These are phyloP conservation scores for Micropterix aruncella DNA, from an alignment of 2,888 invertebrate species.

Conservation along the genomic window DNA sequence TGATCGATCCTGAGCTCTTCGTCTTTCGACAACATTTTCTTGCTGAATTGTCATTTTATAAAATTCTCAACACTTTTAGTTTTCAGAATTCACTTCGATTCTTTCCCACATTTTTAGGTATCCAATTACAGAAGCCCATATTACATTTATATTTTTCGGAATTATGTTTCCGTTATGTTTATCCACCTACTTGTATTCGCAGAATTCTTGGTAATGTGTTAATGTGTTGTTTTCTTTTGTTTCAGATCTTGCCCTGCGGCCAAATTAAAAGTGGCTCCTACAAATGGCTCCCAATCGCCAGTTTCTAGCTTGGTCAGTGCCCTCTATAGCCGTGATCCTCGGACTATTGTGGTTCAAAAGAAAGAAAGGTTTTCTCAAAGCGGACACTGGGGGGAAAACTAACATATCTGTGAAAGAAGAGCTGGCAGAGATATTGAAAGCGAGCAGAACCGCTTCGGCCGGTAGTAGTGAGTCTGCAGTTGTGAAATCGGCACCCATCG, in stretches of 20 bases:
- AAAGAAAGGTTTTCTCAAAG: conserved; percentile 57
- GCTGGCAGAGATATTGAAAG: conserved; percentile 31
- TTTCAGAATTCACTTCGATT: no score
- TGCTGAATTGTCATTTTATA: no score
- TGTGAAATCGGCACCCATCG: conserved; percentile 52
- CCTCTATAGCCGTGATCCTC: conserved; percentile 64
- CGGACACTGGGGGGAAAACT: conserved; percentile 58
- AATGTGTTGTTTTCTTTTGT: conserved; percentile 12
- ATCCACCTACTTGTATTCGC: no score
- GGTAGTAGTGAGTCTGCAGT: conserved; percentile 35
- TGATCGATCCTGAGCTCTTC: no score
- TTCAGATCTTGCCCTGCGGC: conserved; percentile 32
- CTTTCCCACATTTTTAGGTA: no score
- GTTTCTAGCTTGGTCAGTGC: conserved; percentile 64
- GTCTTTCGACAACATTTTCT: no score
- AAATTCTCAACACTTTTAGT: no score
- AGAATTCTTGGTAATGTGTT: no score
- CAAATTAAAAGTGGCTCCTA: conserved; percentile 54
- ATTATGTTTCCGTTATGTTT: no score
- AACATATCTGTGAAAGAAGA: conserved; percentile 34
- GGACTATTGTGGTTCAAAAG: conserved; percentile 75
- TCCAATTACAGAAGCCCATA: no score
- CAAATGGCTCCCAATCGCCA: conserved; percentile 69
- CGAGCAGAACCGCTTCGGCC: conserved; percentile 25
- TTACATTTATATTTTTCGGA: no score